Percentiles rank a stretch among this genome's conserved stretches.
These are phyloP conservation scores for Taenioides sp. DNA, from an alignment of 2,797 vertebrate species.

Conservation along the genomic window DNA sequence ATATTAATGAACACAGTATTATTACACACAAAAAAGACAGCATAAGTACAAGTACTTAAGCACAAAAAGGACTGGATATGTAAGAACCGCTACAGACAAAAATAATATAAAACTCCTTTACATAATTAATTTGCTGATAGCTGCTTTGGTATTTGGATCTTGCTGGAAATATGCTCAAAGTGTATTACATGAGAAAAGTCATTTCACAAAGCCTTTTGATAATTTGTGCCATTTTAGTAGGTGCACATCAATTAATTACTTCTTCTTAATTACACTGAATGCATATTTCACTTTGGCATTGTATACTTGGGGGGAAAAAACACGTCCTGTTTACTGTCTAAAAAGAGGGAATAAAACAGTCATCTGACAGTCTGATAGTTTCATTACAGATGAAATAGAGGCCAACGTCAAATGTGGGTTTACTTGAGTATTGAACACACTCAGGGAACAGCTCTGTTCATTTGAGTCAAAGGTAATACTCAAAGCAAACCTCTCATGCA, in stretches of 20 bases:
- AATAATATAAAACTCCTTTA: background rate
- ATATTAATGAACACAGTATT: constrained; percentile 19
- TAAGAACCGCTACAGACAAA: background rate
- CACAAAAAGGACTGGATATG: background rate
- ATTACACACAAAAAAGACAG: constrained; percentile 39
- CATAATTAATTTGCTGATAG: background rate
- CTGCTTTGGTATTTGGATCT: background rate
- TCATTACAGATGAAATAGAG: constrained; percentile 35
- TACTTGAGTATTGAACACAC: constrained; percentile 10
- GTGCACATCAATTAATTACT: background rate
- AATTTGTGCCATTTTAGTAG: background rate
- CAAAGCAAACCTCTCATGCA: too few species aligned
- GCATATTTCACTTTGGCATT: too few species aligned
- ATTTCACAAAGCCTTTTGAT: too few species aligned
- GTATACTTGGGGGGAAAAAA: too few species aligned
- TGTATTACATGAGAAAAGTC: too few species aligned
- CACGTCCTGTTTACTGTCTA: too few species aligned
- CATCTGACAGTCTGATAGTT: constrained; percentile 35
- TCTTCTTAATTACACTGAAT: too few species aligned
- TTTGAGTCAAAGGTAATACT: too few species aligned
- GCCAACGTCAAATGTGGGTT: constrained; percentile 27
- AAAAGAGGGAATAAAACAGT: constrained; percentile 18
- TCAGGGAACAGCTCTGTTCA: background rate
- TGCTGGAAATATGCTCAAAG: too few species aligned
- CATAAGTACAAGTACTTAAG: constrained; percentile 8